Percentiles rank a stretch among this genome's conserved stretches.
Evolutionary conservation across 1,140 invertebrate species (phyloP).

Genomic region (Gerris buenoi): DNA sequence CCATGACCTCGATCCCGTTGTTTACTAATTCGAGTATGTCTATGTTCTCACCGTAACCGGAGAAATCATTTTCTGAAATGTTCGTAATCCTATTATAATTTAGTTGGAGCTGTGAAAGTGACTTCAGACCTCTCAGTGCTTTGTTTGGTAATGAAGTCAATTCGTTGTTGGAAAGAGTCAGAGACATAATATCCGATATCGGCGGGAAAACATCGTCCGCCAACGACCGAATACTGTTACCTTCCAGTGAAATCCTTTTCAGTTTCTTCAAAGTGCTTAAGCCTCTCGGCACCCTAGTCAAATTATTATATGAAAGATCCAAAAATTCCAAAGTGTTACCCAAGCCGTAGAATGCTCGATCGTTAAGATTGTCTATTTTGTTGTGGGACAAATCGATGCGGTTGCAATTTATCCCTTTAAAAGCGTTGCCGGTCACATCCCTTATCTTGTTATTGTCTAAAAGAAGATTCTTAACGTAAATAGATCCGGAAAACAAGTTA

Average conservation of each 20-base stretch:
- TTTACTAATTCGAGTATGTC: slow-evolving; percentile 27
- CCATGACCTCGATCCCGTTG: slow-evolving; percentile 50
- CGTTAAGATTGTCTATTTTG: slow-evolving; percentile 46
- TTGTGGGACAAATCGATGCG: slow-evolving; percentile 66
- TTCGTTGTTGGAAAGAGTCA: slow-evolving; percentile 65
- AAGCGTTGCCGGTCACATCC: slow-evolving; percentile 43
- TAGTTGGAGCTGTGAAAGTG: slow-evolving; percentile 63
- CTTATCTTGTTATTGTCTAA: slow-evolving; percentile 57
- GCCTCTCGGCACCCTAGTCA: slow-evolving; percentile 48
- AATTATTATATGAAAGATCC: slow-evolving; percentile 64
- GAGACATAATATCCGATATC: slow-evolving; percentile 45
- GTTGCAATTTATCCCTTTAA: slow-evolving; percentile 47
- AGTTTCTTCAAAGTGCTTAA: slow-evolving; percentile 44
- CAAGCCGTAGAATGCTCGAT: slow-evolving; percentile 51
- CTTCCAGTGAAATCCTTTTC: slow-evolving; percentile 64
- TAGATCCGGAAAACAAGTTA: slow-evolving; percentile 45
- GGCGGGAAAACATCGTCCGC: slow-evolving; percentile 35
- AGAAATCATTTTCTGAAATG: slow-evolving; percentile 54
- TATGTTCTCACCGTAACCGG: slow-evolving; percentile 42
- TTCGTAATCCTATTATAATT: slow-evolving; percentile 69
- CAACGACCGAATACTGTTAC: slow-evolving; percentile 51
- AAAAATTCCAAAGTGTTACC: slow-evolving; percentile 60
- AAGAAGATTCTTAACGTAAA: slow-evolving; percentile 59
- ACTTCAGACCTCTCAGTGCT: slow-evolving; percentile 46
- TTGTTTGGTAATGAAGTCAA: slow-evolving; percentile 51